Evolutionary conservation across 2,797 vertebrate genomes (phyloP), one percentile per base, ranked within the genome.

Genomic region (Sebastes kiyomatsui): DNA sequence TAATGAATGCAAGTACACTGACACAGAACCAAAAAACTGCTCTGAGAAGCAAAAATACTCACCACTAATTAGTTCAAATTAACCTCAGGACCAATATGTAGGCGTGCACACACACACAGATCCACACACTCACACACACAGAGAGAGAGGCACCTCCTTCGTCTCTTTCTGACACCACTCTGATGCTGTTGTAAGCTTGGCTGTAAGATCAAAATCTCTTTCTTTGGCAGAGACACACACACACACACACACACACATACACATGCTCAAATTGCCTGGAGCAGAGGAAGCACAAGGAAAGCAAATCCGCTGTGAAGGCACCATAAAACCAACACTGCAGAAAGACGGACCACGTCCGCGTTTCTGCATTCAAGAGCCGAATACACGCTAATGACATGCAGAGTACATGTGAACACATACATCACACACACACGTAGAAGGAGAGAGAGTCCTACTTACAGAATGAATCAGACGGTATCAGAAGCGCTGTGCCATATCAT

Each of bases 381-480:
- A 89, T 56, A 81, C 78, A 87, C 56, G 66, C 64, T 85, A 88
- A 90, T 87, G 83, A 84, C 89, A 88, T 80, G 72, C 67, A 8
- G 33, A 12, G 49, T 12, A 67, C 79, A 90, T 78, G 75, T 83
- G 62, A 87, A 79, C 59, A 82, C 72, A 72, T 33, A 33, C 33
- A 79, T 20, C 65, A 86, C 10, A 33, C n/a, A 61, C 64, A 46
- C 16, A 56, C 6, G 25, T 2, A 80, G 35, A 81, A 38, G 78
- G 59, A 88, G 54, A 80, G 77, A 85, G 88, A 83, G 85, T 84
- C 81, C 69, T 93, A 96, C 95, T 96, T 92, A 96, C 95, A 94
- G 95, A 95, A 93, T 93, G 90, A 95, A 93, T 93, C 91, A 89
- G 94, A 93, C 77, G 85, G 91, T 86, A 90, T 95, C 94, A 94